phyloP scores from a whole-genome alignment of 1,140 invertebrate genomes.

The Neelides sp. region DNA sequence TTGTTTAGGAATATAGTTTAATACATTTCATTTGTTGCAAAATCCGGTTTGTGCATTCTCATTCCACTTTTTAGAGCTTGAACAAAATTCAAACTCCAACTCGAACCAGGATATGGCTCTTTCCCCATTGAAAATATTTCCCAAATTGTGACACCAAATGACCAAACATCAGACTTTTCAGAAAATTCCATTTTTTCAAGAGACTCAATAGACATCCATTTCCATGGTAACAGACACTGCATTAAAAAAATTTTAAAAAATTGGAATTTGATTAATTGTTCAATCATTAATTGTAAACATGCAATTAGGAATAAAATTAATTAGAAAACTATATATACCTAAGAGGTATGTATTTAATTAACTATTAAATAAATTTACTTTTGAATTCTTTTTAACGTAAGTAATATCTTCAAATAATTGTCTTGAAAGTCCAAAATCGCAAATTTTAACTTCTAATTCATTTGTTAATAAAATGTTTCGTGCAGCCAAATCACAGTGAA shows the following conservation, averaged over 20 bases:
- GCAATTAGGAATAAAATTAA: neutral
- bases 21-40: neutral
- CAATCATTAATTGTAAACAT: neutral
- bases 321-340: no score
- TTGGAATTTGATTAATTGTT: no score
- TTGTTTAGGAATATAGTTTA: no score
- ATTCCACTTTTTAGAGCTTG: neutral
- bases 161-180: neutral
- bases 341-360: neutral
- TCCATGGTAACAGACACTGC: no score
- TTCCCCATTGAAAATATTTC: neutral
- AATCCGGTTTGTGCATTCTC: neutral
- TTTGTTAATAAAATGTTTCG: neutral
- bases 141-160: neutral
- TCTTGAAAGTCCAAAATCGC: slow-evolving; percentile 1
- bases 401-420: neutral
- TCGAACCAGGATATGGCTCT: neutral
- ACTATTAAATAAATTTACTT: neutral
- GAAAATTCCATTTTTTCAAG: neutral
- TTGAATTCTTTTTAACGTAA: neutral
- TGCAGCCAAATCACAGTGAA: neutral
- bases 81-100: neutral
- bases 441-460: neutral
- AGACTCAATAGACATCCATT: neutral
- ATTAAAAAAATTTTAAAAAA: no score